A percentile compares a stretch with the other conserved stretches of the same genome.
Evolutionary conservation across 2,113 vertebrate genomes (phyloP).

Genomic region (Pleuronectes platessa): DNA sequence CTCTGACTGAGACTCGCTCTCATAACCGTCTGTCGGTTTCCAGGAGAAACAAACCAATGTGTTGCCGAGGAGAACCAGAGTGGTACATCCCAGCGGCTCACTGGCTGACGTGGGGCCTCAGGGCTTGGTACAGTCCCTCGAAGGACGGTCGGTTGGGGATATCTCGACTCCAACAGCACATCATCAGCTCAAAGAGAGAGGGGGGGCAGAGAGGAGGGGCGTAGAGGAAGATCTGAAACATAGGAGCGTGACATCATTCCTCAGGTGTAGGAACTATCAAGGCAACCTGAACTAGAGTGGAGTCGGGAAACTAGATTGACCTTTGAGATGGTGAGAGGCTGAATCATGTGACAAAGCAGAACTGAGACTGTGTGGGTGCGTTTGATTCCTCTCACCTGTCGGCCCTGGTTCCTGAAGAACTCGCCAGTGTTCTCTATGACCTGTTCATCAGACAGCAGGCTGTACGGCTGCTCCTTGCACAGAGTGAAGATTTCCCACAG

Average conservation of each 20-base stretch:
- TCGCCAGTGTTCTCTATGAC: slow-evolving; percentile 90
- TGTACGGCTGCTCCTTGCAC: slow-evolving; percentile 90
- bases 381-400: slow-evolving; percentile 78
- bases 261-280: too few species aligned
- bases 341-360: too few species aligned
- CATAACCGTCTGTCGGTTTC: neutral
- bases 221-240: slow-evolving; percentile 83
- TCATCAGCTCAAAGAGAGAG: slow-evolving; percentile 87
- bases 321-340: too few species aligned
- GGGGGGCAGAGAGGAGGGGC: slow-evolving; percentile 85
- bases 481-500: slow-evolving; percentile 90
- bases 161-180: slow-evolving; percentile 87
- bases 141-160: slow-evolving; percentile 84
- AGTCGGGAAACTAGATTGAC: too few species aligned
- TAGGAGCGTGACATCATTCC: neutral
- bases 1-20: neutral
- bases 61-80: neutral
- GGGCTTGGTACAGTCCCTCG: slow-evolving; percentile 83
- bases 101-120: slow-evolving; percentile 85
- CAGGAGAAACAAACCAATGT: slow-evolving; percentile 31
- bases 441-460: slow-evolving; percentile 87
- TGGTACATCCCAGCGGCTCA: slow-evolving; percentile 63
- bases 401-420: slow-evolving; percentile 90
- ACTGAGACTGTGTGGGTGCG: neutral
- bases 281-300: too few species aligned